Base-by-base conservation (phyloP, 2,113 vertebrate species). In the Cathartes aura region DNA sequence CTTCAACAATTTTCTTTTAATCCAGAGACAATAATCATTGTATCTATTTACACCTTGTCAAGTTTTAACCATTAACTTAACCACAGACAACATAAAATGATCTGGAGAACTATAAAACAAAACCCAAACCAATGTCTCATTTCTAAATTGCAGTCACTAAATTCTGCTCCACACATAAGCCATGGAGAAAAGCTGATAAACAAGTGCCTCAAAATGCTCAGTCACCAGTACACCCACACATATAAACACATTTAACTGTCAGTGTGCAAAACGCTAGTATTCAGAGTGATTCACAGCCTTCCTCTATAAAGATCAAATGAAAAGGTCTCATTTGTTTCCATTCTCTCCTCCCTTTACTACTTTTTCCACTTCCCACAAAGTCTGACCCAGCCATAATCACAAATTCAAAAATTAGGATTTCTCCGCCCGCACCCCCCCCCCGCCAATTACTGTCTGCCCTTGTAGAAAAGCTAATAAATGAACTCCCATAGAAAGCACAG, bases 341-440 rank as follows among this genome's bases (percentile, higher is more conserved):
- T 60, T 71, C 27, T 56, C 36, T 83, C 26, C 8, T 76, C 23
- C 21, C 50, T 87, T 56, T 52, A 30, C 34, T 67, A 32, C 45
- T 48, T 45, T 30, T 87, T 64, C 38, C 9, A 43, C 48, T 91
- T 70, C 50, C 43, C 59, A 81, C 12, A 16, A 50, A 73, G 34
- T 50, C n/a, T 82, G 42, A 79, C 5, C 9, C 1, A 6, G n/a
- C 14, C 75, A 48, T 8, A 62, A 24, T 3, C 78, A 91, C 6
- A 73, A 73, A 89, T 8, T 38, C 1, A 90, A 58, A 71, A 70
- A 48, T 3, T 3, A 47, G 32, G 2, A 78, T 59, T 63, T 59
- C 13, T 43, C 27, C 11, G 12, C 7, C 21, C 6, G 3, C 32
- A 15, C 17, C 11, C 18, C 15, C 1, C 9, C 17, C 11, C 18